A percentile compares a stretch with the other conserved stretches of the same genome.
Evolutionary conservation across 2,113 vertebrate species (phyloP).

Genomic region (Scomber japonicus): DNA sequence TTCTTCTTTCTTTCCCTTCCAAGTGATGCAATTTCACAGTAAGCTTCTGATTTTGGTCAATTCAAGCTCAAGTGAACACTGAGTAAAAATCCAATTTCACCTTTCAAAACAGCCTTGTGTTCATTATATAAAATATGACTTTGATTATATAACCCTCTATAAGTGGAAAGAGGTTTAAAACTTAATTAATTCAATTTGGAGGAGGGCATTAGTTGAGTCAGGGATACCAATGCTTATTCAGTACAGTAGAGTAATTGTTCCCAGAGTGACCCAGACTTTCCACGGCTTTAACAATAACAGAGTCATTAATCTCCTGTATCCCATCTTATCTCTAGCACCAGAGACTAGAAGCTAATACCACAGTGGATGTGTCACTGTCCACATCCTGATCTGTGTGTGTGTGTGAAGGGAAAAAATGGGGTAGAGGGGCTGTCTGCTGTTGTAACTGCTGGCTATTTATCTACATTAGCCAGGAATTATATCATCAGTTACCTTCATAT

Average conservation of each 20-base stretch:
- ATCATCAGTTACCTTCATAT: slow-evolving; percentile 24
- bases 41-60: slow-evolving; percentile 9
- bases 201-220: slow-evolving; percentile 29
- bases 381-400: slow-evolving; percentile 51
- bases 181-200: slow-evolving; percentile 30
- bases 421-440: slow-evolving; percentile 10
- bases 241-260: slow-evolving; percentile 45
- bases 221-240: slow-evolving; percentile 29
- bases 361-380: slow-evolving; percentile 47
- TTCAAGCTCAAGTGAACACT: neutral
- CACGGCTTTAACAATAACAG: slow-evolving; percentile 73
- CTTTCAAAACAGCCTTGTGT: slow-evolving; percentile 13
- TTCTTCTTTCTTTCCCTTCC: neutral
- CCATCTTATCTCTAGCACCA: slow-evolving; percentile 69
- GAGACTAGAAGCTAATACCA: slow-evolving; percentile 40
- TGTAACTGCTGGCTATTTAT: slow-evolving; percentile 41
- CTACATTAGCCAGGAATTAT: slow-evolving; percentile 35
- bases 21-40: neutral
- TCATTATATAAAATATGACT: slow-evolving; percentile 26
- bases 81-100: slow-evolving; percentile 11
- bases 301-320: slow-evolving; percentile 67
- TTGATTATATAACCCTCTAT: slow-evolving; percentile 33
- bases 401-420: slow-evolving; percentile 17
- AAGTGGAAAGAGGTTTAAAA: slow-evolving; percentile 50
- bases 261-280: slow-evolving; percentile 64